Conservation (phyloP, 2,888 invertebrate species). For the Scaptomyza flava region DNA sequence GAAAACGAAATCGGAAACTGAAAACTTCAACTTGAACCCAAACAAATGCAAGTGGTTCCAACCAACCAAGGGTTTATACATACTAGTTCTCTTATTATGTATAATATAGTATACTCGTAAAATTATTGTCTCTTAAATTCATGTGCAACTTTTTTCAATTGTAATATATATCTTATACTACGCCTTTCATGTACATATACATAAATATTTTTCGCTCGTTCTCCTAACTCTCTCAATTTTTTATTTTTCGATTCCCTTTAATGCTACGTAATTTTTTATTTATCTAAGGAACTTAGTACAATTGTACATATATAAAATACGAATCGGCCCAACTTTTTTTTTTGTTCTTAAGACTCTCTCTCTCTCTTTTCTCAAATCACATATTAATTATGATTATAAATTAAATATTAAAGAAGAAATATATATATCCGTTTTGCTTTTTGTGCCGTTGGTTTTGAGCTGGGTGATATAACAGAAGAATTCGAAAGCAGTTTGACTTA, state of each 20-base stretch:
- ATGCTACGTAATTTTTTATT: slow-evolving; percentile 29
- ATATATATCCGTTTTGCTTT: slow-evolving; percentile 66
- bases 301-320: slow-evolving; percentile 39
- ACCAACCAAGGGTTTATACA: slow-evolving; percentile 64
- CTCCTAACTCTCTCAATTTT: slow-evolving; percentile 18
- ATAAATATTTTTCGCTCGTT: slow-evolving; percentile 43
- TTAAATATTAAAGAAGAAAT: background rate
- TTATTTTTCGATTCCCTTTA: slow-evolving; percentile 37
- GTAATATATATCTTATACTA: slow-evolving; percentile 51
- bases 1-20: slow-evolving; percentile 15
- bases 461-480: slow-evolving; percentile 68
- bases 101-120: slow-evolving; percentile 32
- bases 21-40: slow-evolving; percentile 26
- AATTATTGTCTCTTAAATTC: slow-evolving; percentile 34
- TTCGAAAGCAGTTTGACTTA: slow-evolving; percentile 14
- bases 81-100: slow-evolving; percentile 12
- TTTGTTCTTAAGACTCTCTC: background rate
- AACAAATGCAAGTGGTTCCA: slow-evolving; percentile 63
- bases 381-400: slow-evolving; percentile 36
- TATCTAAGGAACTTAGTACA: slow-evolving; percentile 34
- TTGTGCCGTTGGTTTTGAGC: slow-evolving; percentile 80
- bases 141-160: slow-evolving; percentile 46
- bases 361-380: slow-evolving; percentile 20
- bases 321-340: slow-evolving; percentile 32
- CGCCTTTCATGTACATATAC: slow-evolving; percentile 69